These are phyloP conservation scores for Psammodynastes pulverulentus DNA, from an alignment of 2,113 vertebrate genomes.

Conservation along the genomic window DNA sequence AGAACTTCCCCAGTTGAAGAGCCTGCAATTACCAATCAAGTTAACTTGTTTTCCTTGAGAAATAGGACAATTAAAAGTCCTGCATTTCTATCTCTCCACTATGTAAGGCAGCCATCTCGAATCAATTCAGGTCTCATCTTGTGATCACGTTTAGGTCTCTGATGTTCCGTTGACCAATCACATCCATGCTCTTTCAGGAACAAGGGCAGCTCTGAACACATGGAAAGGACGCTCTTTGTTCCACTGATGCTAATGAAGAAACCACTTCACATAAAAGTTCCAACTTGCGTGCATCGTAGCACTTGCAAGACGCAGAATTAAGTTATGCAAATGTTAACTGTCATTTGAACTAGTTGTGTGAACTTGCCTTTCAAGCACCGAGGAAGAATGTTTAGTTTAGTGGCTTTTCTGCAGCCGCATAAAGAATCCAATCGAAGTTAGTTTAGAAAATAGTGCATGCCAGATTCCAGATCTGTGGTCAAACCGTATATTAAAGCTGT, in stretches of 20 bases:
- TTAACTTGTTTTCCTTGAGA: neutral
- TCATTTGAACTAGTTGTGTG: constrained; percentile 12
- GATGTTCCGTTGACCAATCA: neutral
- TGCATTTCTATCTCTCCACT: neutral
- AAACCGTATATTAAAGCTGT: constrained; percentile 19
- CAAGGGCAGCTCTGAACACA: neutral
- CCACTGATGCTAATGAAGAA: neutral
- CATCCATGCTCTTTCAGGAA: neutral
- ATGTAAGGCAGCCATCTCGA: neutral
- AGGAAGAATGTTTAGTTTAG: constrained; percentile 23
- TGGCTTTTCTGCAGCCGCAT: constrained; percentile 16
- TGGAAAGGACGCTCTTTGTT: neutral
- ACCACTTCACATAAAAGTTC: neutral
- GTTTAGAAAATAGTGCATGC: constrained; percentile 14
- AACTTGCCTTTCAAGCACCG: constrained; percentile 2
- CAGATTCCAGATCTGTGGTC: constrained; percentile 28
- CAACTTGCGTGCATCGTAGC: neutral
- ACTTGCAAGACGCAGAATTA: neutral
- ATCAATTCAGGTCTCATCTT: neutral
- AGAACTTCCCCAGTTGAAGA: neutral
- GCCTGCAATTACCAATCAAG: neutral
- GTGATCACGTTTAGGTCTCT: neutral
- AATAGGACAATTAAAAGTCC: neutral
- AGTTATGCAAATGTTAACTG: neutral
- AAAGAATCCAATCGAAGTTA: constrained; percentile 16